Conservation (phyloP, 2,113 vertebrate species). For the Pluvialis apricaria region DNA sequence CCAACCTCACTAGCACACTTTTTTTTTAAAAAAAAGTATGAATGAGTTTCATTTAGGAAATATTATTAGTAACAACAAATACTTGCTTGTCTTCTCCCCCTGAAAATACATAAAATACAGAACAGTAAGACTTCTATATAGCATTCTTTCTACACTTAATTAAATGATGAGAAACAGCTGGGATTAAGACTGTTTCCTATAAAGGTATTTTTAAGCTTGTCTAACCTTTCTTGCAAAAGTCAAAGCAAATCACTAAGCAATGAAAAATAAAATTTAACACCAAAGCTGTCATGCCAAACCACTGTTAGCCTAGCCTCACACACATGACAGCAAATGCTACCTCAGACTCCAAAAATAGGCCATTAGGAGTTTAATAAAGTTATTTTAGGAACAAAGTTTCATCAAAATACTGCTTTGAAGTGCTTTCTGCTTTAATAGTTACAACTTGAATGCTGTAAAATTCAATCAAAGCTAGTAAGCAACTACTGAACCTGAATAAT, state of each 20-base stretch:
- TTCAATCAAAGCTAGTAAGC: background rate
- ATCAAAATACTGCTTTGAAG: background rate
- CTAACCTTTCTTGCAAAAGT: background rate
- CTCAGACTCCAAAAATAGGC: background rate
- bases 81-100: background rate
- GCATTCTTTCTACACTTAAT: background rate
- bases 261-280: background rate
- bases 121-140: background rate
- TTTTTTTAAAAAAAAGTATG: background rate
- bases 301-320: background rate
- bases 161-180: background rate
- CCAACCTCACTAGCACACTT: background rate
- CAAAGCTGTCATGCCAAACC: background rate
- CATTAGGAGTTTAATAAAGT: background rate
- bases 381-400: background rate
- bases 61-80: background rate
- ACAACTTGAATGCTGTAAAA: background rate
- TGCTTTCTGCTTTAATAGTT: background rate
- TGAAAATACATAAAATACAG: background rate
- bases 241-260: background rate
- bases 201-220: background rate
- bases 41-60: background rate
- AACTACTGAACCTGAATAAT: background rate
- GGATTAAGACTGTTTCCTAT: background rate
- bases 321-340: background rate